Conservation (phyloP, 2,888 invertebrate genomes). For the Leptinotarsa juncta region DNA sequence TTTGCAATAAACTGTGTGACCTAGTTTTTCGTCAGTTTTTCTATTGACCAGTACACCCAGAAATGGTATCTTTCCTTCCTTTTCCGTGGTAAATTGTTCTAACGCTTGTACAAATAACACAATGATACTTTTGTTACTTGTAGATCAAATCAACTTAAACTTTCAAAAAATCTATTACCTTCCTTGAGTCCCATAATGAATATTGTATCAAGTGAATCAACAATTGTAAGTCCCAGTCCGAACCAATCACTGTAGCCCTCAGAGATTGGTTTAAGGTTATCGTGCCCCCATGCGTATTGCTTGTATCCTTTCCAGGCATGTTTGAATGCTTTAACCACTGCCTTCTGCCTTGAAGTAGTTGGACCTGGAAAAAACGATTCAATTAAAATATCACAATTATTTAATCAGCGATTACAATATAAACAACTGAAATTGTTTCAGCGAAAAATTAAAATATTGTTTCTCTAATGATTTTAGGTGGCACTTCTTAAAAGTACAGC, state of each 20-base stretch:
- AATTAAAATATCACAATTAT: not conserved
- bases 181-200: slow-evolving; percentile 94
- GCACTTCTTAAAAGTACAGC: too few relatives aligned
- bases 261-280: slow-evolving; percentile 92
- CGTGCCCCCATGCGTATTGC: slow-evolving; percentile 96
- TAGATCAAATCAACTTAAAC: not conserved
- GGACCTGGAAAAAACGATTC: slow-evolving; percentile 70
- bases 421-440: too few relatives aligned
- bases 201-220: slow-evolving; percentile 95
- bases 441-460: too few relatives aligned
- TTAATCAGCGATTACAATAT: too few relatives aligned
- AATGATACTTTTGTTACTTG: too few relatives aligned
- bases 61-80: too few relatives aligned
- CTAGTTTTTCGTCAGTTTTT: too few relatives aligned
- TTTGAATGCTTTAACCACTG: slow-evolving; percentile 88
- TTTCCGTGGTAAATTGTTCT: too few relatives aligned
- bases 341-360: slow-evolving; percentile 82
- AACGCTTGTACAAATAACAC: too few relatives aligned
- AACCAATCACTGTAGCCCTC: slow-evolving; percentile 93
- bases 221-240: slow-evolving; percentile 93
- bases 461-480: too few relatives aligned
- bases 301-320: slow-evolving; percentile 97
- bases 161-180: slow-evolving; percentile 69
- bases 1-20: too few relatives aligned
- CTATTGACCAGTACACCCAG: too few relatives aligned